Conservation (phyloP, 2,888 invertebrate species). For the Athrips mouffetella region DNA sequence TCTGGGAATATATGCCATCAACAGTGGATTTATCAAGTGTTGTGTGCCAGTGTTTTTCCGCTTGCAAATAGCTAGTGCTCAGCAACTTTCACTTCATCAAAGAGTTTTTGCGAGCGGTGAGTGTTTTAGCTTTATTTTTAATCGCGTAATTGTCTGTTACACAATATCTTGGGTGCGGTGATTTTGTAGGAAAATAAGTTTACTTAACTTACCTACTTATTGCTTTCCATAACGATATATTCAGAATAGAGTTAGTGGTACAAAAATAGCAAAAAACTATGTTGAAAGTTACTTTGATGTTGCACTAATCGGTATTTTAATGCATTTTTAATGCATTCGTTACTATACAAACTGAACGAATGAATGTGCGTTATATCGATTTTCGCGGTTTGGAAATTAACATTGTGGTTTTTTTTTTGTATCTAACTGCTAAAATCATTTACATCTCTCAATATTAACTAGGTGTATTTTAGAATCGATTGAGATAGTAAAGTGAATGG, state of each 20-base stretch:
- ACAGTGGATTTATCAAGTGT: constrained; percentile 58
- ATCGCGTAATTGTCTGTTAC: constrained; percentile 56
- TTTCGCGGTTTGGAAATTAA: constrained; percentile 2
- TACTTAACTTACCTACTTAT: too few relatives aligned
- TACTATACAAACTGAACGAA: not conserved
- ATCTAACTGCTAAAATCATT: constrained; percentile 6
- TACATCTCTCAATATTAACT: not conserved
- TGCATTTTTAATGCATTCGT: constrained; percentile 1
- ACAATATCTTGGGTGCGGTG: constrained; percentile 42
- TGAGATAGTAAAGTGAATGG: not conserved
- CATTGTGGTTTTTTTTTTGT: not conserved
- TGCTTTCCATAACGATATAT: too few relatives aligned
- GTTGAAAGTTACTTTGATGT: not conserved
- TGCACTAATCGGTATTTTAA: constrained; percentile 2
- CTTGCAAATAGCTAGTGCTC: constrained; percentile 37
- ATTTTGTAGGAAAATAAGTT: constrained; percentile 18
- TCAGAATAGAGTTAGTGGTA: too few relatives aligned
- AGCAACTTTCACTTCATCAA: constrained; percentile 51
- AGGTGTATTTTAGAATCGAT: not conserved
- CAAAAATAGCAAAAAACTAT: not conserved
- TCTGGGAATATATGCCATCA: constrained; percentile 24
- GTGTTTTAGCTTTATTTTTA: constrained; percentile 63
- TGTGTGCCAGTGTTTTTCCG: constrained; percentile 54
- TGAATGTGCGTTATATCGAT: not conserved
- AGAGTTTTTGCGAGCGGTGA: constrained; percentile 68